Evolutionary conservation across 35 echinoderm and acorn worm genomes (phyloP).

Genomic region (Lytechinus pictus): DNA sequence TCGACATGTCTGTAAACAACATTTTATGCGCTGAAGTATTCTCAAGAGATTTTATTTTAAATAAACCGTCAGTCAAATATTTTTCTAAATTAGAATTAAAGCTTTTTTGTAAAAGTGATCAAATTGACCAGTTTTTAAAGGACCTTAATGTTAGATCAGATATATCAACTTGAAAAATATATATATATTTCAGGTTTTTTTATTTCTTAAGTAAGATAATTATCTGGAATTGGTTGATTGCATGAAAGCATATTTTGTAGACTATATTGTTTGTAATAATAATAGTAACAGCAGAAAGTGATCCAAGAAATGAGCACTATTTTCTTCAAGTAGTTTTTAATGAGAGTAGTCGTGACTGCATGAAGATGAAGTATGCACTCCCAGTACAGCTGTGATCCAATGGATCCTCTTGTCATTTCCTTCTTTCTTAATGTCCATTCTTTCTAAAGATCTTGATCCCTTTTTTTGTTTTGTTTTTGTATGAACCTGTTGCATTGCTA

Average conservation of each 20-base stretch:
- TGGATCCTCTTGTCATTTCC: neutral
- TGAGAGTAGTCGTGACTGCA: neutral
- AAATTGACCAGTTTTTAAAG: no score
- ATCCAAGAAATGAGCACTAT: slow-evolving; percentile 2
- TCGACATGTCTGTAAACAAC: no score
- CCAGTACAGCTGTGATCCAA: neutral
- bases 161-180: no score
- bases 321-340: neutral
- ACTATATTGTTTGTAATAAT: neutral
- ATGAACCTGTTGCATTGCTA: slow-evolving; percentile 43
- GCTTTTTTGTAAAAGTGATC: neutral
- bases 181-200: no score
- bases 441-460: slow-evolving; percentile 21
- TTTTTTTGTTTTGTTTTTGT: slow-evolving; percentile 52
- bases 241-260: neutral
- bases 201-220: neutral
- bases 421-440: neutral
- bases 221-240: neutral
- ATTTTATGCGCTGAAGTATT: no score
- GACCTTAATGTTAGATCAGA: no score
- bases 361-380: neutral
- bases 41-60: neutral
- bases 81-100: neutral
- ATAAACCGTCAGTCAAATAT: neutral
- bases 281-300: slow-evolving; percentile 25